phyloP scores from a whole-genome alignment of 2,797 vertebrate genomes.

The Anolis apletophallus region DNA sequence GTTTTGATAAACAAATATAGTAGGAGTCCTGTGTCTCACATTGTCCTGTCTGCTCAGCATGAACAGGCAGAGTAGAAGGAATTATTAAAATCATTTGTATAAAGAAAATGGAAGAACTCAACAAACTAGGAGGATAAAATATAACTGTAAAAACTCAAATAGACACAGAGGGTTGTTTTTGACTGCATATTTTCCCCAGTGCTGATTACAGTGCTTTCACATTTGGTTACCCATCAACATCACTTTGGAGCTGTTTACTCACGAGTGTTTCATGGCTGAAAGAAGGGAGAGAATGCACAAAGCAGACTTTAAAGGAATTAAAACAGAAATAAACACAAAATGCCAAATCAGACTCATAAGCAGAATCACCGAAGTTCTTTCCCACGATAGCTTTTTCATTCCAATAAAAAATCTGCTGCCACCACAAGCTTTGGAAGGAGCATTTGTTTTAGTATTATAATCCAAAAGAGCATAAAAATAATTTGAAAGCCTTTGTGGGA shows the following conservation, averaged over 20 bases:
- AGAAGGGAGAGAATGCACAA: not conserved
- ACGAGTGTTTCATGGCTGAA: not conserved
- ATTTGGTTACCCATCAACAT: not conserved
- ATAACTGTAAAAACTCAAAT: not conserved
- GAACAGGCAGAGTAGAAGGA: rapidly evolving
- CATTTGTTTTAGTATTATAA: not conserved
- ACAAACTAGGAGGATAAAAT: not conserved
- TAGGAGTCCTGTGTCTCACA: not conserved
- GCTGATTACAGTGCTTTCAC: not conserved
- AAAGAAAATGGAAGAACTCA: rapidly evolving
- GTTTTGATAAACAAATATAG: not conserved
- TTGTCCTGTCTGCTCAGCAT: not conserved
- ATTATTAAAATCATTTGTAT: not conserved
- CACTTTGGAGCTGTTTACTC: not conserved
- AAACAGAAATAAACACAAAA: not conserved
- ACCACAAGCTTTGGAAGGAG: not conserved
- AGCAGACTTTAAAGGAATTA: not conserved
- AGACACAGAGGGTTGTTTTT: not conserved
- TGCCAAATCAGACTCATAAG: not conserved
- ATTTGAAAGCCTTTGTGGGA: not conserved
- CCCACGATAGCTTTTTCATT: not conserved
- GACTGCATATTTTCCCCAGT: not conserved
- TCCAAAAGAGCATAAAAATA: not conserved
- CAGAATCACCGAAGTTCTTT: not conserved
- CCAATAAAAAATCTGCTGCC: conserved; percentile 5